phyloP scores from a whole-genome alignment of 2,888 invertebrate genomes.

The Ophion costatus region DNA sequence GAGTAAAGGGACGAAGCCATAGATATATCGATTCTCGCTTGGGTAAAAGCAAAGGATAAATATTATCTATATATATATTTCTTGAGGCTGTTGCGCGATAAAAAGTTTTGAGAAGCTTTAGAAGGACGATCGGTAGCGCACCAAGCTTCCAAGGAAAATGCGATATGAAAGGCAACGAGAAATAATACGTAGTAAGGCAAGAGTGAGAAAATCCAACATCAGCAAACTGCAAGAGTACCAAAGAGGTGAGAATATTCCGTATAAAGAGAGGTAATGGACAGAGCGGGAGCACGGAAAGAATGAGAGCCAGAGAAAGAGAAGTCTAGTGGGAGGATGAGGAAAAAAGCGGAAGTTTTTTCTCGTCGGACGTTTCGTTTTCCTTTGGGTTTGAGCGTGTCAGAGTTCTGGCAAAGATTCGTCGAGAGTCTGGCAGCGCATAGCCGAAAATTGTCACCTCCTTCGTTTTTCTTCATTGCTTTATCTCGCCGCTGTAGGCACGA shows the following conservation, averaged over 20 bases:
- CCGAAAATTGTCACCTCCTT: slow-evolving; percentile 47
- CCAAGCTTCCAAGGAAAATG: slow-evolving; percentile 22
- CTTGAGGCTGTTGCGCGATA: background rate
- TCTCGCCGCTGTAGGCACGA: no score
- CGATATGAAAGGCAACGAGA: slow-evolving; percentile 37
- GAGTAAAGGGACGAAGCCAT: no score
- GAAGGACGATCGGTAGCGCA: slow-evolving; percentile 43
- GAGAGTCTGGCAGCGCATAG: slow-evolving; percentile 21
- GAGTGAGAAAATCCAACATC: slow-evolving; percentile 30
- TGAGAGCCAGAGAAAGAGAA: slow-evolving; percentile 24
- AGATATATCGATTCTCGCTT: no score
- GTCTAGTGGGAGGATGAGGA: background rate
- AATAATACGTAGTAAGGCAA: slow-evolving; percentile 7
- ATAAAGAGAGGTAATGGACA: background rate
- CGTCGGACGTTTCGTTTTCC: slow-evolving; percentile 52
- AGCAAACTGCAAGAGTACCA: background rate
- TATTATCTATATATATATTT: background rate
- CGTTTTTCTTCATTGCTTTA: background rate
- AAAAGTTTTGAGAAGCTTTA: slow-evolving; percentile 46
- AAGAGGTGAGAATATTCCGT: slow-evolving; percentile 6
- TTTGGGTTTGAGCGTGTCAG: slow-evolving; percentile 16
- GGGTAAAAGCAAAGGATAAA: background rate
- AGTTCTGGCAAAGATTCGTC: slow-evolving; percentile 31
- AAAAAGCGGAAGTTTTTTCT: slow-evolving; percentile 13
- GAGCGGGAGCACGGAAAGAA: background rate